Conservation (phyloP, 2,797 vertebrate genomes). For the Acanthurus lineatus region DNA sequence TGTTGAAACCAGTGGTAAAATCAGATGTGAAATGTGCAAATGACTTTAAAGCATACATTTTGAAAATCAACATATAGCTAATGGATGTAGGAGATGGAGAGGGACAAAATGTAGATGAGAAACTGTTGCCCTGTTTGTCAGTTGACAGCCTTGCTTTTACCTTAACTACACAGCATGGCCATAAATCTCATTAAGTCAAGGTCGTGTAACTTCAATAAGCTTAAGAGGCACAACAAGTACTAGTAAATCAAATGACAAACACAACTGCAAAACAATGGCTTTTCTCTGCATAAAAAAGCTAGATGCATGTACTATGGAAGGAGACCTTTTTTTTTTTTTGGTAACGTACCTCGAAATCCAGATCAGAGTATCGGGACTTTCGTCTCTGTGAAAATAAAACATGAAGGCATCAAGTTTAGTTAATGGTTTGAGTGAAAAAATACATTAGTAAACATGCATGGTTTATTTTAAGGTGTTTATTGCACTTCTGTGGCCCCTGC, state of each 20-base stretch:
- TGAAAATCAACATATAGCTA: slow-evolving; percentile 84
- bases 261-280: slow-evolving; percentile 79
- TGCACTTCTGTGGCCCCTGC: slow-evolving; percentile 39
- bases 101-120: slow-evolving; percentile 83
- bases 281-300: slow-evolving; percentile 73
- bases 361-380: slow-evolving; percentile 98
- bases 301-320: slow-evolving; percentile 64
- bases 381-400: slow-evolving; percentile 91
- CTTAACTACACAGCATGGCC: slow-evolving; percentile 81
- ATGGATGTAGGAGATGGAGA: slow-evolving; percentile 85
- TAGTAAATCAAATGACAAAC: slow-evolving; percentile 88
- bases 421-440: background rate
- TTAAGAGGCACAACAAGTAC: slow-evolving; percentile 86
- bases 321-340: slow-evolving; percentile 5
- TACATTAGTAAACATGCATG: background rate
- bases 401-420: slow-evolving; percentile 12
- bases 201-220: slow-evolving; percentile 84
- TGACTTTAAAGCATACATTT: slow-evolving; percentile 82
- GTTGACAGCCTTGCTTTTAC: slow-evolving; percentile 86
- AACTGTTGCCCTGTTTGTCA: slow-evolving; percentile 85
- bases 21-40: slow-evolving; percentile 84
- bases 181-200: slow-evolving; percentile 82
- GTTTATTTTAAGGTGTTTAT: slow-evolving; percentile 7
- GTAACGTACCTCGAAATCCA: slow-evolving; percentile 99
- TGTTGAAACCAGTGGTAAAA: slow-evolving; percentile 77